phyloP scores from a whole-genome alignment of 92 coral and sea anemone species.

The Porites cylindrica region DNA sequence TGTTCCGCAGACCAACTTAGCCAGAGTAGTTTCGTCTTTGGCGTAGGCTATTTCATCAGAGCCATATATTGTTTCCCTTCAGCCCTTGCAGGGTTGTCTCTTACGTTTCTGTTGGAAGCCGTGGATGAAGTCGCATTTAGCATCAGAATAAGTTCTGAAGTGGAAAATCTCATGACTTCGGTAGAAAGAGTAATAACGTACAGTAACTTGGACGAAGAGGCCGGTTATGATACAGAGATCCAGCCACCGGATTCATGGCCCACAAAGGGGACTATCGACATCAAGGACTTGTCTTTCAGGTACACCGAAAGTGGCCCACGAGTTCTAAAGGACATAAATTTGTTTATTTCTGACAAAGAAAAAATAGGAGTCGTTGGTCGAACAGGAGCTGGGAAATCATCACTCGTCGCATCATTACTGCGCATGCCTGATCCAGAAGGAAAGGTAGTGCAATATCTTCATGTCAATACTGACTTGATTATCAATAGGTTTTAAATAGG shows the following conservation, averaged over 20 bases:
- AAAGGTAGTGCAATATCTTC: background rate
- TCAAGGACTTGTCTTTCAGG: slow-evolving; percentile 37
- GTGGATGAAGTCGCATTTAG: slow-evolving; percentile 15
- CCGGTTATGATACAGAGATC: slow-evolving; percentile 27
- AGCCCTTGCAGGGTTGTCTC: slow-evolving; percentile 41
- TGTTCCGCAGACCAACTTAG: too few relatives aligned
- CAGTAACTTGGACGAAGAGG: slow-evolving; percentile 34
- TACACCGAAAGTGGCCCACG: slow-evolving; percentile 35
- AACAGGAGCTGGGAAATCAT: slow-evolving; percentile 69
- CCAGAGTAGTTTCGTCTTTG: background rate
- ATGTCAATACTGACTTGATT: background rate
- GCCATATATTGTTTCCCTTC: background rate
- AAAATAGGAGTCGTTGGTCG: slow-evolving; percentile 66
- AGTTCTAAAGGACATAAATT: slow-evolving; percentile 38
- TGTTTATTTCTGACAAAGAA: slow-evolving; percentile 29
- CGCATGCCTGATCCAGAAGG: slow-evolving; percentile 42
- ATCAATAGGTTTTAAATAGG: background rate
- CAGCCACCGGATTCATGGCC: slow-evolving; percentile 54
- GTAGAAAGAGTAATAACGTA: slow-evolving; percentile 40
- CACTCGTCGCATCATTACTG: slow-evolving; percentile 48
- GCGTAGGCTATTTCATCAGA: background rate
- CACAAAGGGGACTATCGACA: slow-evolving; percentile 21
- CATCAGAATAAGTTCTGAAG: slow-evolving; percentile 13
- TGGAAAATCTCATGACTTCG: slow-evolving; percentile 51
- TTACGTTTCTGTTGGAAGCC: slow-evolving; percentile 13